These are phyloP conservation scores for Drymodes brunneopygia DNA, from an alignment of 2,113 vertebrate genomes.

Conservation along the genomic window DNA sequence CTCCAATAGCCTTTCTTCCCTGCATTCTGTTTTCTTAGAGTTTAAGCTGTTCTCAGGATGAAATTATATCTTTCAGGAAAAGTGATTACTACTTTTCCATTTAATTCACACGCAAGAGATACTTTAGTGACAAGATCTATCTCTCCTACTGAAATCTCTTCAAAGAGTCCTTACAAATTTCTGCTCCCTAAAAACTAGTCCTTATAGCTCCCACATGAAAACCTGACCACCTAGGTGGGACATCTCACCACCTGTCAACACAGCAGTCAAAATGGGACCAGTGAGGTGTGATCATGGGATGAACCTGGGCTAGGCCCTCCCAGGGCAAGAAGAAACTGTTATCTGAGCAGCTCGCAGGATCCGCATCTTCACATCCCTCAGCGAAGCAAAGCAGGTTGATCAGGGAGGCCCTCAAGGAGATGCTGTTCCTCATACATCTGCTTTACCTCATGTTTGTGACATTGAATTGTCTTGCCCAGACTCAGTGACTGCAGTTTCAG, in stretches of 20 bases:
- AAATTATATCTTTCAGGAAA: neutral
- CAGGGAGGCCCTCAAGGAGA: neutral
- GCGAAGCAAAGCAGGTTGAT: neutral
- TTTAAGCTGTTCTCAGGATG: neutral
- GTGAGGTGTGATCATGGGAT: neutral
- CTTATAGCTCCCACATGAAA: neutral
- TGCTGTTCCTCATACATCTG: neutral
- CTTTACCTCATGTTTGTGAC: neutral
- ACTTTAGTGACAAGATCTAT: neutral
- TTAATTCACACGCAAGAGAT: neutral
- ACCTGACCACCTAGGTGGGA: neutral
- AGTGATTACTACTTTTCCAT: neutral
- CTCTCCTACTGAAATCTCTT: neutral
- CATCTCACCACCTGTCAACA: neutral
- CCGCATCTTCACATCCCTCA: neutral
- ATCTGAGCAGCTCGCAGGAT: neutral
- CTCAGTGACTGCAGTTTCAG: neutral
- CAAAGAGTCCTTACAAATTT: neutral
- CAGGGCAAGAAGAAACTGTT: neutral
- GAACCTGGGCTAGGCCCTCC: neutral
- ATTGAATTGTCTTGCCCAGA: neutral
- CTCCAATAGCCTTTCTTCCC: neutral
- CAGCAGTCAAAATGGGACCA: neutral
- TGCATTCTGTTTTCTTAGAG: neutral
- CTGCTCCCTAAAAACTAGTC: neutral